Evolutionary conservation across 1,140 invertebrate genomes (phyloP), one percentile per base, ranked within the genome.

Genomic region (Drosophila yakuba): DNA sequence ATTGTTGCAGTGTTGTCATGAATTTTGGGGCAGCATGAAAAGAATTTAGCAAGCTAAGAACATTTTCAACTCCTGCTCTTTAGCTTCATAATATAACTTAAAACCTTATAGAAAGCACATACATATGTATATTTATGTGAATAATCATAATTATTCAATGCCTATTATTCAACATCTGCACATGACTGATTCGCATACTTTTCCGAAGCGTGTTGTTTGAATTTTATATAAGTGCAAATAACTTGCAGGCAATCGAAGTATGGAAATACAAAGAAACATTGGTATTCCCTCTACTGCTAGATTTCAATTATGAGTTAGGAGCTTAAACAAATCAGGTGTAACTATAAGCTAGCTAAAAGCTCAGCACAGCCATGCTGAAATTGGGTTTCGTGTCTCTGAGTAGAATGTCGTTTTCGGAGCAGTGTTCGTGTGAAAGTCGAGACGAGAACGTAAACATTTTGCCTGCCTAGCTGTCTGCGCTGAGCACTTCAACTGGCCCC

Each of bases 351-450:
- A 62, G 62, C 57, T 11, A 15, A 60, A 5, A 5, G 2, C 4
- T 2, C 59, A 67, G 11, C 44, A 39, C 63, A 63, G 45, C 10
- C 25, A 5, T 35, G 56, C 17, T 44, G 38, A 43, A 44, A 63
- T 35, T 35, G 8, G 17, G 17, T 25, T 58, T 48, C 59, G 38
- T 66, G 63, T 50, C 63, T 50, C 14, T 38, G 58, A 63, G 58
- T 51, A 44, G 39, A 64, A 51, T 64, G 64, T 68, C 64, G 25
- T 20, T 68, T 51, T 64, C 32, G 36, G 36, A 52, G 47, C 47
- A 52, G 12, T 17, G 51, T 71, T 71, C 64, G 64, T 71, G 66
- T 71, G 64, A 71, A 50, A 71, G 51, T 71, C 20, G 44, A 50
- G 44, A 69, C 51, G 64, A 38, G 28, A 58, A 56, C 35, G 67